phyloP scores from a whole-genome alignment of 2,113 vertebrate genomes.

The Pangasianodon gigas region DNA sequence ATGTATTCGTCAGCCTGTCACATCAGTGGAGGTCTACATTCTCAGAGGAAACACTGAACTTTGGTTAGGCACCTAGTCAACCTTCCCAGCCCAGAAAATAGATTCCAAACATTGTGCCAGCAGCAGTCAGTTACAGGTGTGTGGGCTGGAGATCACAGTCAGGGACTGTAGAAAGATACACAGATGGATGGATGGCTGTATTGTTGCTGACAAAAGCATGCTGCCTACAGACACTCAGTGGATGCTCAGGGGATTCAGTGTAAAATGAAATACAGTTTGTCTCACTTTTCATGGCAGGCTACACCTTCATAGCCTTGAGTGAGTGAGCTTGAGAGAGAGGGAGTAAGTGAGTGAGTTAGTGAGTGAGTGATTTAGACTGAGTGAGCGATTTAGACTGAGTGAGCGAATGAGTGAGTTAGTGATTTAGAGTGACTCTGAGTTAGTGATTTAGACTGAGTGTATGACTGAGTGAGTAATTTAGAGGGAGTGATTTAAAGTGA shows the following conservation, averaged over 20 bases:
- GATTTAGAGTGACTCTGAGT: not conserved
- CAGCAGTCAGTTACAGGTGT: conserved; percentile 22
- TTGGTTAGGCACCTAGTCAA: not conserved
- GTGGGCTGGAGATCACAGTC: conserved; percentile 22
- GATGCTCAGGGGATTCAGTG: conserved; percentile 26
- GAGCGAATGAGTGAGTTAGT: not conserved
- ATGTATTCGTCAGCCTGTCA: not conserved
- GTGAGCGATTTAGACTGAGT: not conserved
- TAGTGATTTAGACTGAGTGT: not conserved
- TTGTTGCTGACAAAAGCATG: conserved; percentile 49
- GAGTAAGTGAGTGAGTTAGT: not conserved
- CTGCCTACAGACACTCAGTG: conserved; percentile 8
- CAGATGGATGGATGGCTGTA: conserved; percentile 61
- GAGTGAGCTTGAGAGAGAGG: not conserved
- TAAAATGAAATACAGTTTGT: conserved; percentile 48
- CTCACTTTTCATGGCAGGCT: conserved; percentile 47
- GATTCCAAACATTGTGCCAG: not conserved
- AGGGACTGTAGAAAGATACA: conserved; percentile 55
- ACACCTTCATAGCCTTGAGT: not conserved
- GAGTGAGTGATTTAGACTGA: not conserved
- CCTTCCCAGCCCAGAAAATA: not conserved
- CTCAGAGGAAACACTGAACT: not conserved
- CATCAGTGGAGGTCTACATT: not conserved
- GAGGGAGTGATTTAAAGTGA: not conserved
- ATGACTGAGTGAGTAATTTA: not conserved